These are phyloP conservation scores for Pteronotus mesoamericanus DNA, from an alignment of 2,797 vertebrate genomes.

Conservation along the genomic window DNA sequence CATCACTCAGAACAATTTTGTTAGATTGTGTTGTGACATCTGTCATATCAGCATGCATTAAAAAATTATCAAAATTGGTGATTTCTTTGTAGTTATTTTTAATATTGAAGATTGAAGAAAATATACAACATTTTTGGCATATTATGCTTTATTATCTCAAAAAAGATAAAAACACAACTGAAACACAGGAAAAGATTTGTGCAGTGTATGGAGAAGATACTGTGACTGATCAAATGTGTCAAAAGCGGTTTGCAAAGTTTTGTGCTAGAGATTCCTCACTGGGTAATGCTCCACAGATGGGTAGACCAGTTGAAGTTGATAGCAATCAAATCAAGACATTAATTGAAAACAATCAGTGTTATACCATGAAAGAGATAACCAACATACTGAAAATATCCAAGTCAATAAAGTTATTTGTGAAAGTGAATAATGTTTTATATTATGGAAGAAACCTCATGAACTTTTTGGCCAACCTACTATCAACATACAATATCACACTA, in stretches of 20 bases:
- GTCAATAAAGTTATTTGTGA: too few species aligned
- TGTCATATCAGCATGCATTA: neutral
- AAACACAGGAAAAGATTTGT: neutral
- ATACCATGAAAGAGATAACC: too few species aligned
- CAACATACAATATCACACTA: neutral
- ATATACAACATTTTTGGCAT: neutral
- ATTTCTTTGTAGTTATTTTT: neutral
- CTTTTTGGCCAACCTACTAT: neutral
- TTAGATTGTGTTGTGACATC: neutral
- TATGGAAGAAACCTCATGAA: too few species aligned
- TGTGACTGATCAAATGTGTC: neutral
- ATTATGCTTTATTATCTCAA: neutral
- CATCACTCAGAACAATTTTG: neutral
- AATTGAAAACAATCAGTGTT: neutral
- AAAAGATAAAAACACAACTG: neutral
- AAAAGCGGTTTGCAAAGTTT: neutral
- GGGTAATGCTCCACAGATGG: neutral
- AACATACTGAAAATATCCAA: too few species aligned
- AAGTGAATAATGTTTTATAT: too few species aligned
- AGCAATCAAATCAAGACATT: neutral
- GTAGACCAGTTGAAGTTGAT: neutral
- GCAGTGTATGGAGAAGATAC: neutral
- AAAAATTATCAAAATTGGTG: neutral
- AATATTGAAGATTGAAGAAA: neutral
- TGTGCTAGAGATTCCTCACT: neutral